A percentile compares a stretch with the other conserved stretches of the same genome.
Evolutionary conservation across 2,888 invertebrate genomes (phyloP).

Genomic region (Drosophila neonasuta): DNA sequence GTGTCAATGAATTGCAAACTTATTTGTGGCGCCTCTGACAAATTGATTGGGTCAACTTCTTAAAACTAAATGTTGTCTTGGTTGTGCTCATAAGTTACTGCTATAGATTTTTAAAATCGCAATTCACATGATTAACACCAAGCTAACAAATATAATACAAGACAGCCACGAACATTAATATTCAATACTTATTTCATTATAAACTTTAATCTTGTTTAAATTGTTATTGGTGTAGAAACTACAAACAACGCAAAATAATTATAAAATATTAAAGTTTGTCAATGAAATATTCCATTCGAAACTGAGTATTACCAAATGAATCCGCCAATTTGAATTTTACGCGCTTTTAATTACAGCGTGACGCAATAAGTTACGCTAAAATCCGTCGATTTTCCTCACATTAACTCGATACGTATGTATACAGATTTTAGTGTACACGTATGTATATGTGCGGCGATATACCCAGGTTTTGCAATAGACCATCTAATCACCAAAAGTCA

Average conservation of each 20-base stretch:
- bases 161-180: neutral
- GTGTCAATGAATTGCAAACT: constrained; percentile 50
- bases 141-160: too few species aligned
- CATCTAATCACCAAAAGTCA: constrained; percentile 55
- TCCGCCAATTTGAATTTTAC: neutral
- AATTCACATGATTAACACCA: too few species aligned
- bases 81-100: constrained; percentile 6
- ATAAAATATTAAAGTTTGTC: neutral
- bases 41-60: constrained; percentile 43
- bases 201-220: neutral
- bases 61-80: neutral
- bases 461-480: constrained; percentile 21
- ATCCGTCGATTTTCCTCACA: constrained; percentile 6
- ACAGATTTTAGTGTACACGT: constrained; percentile 2
- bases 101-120: neutral
- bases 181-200: too few species aligned
- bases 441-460: neutral
- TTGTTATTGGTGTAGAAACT: too few species aligned
- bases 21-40: constrained; percentile 45
- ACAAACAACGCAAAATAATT: neutral
- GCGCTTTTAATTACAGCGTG: constrained; percentile 3
- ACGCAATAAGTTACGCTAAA: constrained; percentile 1
- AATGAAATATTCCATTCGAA: neutral
- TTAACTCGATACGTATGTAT: constrained; percentile 15
- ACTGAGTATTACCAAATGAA: neutral